Conservation (phyloP, 2,113 vertebrate species). For the Hippocampus guttulatus region DNA sequence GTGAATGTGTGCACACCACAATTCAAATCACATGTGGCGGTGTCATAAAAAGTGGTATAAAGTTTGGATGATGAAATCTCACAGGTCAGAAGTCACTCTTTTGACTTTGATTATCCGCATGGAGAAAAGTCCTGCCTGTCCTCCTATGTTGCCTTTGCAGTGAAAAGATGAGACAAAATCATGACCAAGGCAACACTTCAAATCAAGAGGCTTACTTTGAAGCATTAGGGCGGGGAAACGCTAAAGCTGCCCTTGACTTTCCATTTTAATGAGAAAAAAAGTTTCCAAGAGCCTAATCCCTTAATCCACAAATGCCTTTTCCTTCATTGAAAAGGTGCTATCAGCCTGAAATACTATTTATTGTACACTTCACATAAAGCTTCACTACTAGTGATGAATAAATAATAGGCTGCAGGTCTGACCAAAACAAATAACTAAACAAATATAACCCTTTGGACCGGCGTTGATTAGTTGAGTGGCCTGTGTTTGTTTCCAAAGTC, state of each 20-base stretch:
- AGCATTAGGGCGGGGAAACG: background rate
- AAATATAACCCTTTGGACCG: slow-evolving; percentile 58
- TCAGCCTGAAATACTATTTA: slow-evolving; percentile 18
- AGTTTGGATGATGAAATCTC: slow-evolving; percentile 22
- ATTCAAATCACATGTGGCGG: background rate
- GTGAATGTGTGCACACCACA: background rate
- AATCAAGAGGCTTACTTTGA: background rate
- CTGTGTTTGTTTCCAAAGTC: slow-evolving; percentile 18
- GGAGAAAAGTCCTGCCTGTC: slow-evolving; percentile 27
- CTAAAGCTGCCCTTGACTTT: slow-evolving; percentile 7
- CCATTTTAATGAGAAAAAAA: slow-evolving; percentile 26
- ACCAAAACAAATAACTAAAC: slow-evolving; percentile 28
- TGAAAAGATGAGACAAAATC: slow-evolving; percentile 9
- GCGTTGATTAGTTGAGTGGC: slow-evolving; percentile 25
- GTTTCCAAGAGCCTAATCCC: slow-evolving; percentile 42
- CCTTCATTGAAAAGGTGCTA: slow-evolving; percentile 38
- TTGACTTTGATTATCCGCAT: slow-evolving; percentile 46
- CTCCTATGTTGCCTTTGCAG: slow-evolving; percentile 27
- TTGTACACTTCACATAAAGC: background rate
- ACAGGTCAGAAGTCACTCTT: slow-evolving; percentile 19
- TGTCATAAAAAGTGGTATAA: background rate
- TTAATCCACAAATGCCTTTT: slow-evolving; percentile 40
- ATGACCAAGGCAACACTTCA: slow-evolving; percentile 1
- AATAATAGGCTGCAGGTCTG: slow-evolving; percentile 26
- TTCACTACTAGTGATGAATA: slow-evolving; percentile 15